Evolutionary conservation across 2,888 invertebrate genomes (phyloP), one percentile per base, ranked within the genome.

Genomic region (Rugalucina vietnamica): DNA sequence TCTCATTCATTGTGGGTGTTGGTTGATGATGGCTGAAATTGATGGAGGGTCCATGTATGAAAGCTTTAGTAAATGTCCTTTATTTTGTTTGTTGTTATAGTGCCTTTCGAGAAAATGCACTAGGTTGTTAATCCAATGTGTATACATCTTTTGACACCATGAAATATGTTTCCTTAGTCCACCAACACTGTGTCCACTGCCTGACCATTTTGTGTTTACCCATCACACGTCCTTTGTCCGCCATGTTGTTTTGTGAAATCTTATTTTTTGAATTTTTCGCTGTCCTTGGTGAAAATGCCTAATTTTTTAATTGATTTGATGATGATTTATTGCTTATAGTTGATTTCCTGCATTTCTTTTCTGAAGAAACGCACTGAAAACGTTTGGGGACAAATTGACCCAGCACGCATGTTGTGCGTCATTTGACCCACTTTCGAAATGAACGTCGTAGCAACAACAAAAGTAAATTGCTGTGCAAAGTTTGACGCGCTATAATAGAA

Each of bases 351-450:
- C 10, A 12, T 18, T 12, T 18, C 8, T 65, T 65, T 10, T 4
- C 34, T 8, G 39, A 18, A n/a, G 24, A 10, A 27, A 72, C 1
- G 3, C 21, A 8, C 37, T 2, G 21, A 70, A 34, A 24, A 36
- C 10, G 34, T 70, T 14, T 70, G 18, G 12, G 70, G 27, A 70
- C 43, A 29, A n/a, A 8, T 24, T 29, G 43, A 72, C 72, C 72
- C 36, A 24, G 24, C 37, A 24, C 72, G 43, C 72, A 72, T 29
- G 43, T 85, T 87, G 81, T 88, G 81, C 88, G 88, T 88, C 87
- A 87, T 84, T 83, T 89, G 89, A 89, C 89, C 89, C 85, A 89
- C 37, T 81, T 87, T 77, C 57, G 21, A 14, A 27, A 57, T 27
- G 14, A 60, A 39, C 37, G 74, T 18, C 57, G 71, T 79, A 54